Evolutionary conservation across 2,888 invertebrate genomes (phyloP).

Genomic region (Machimus rusticus): DNA sequence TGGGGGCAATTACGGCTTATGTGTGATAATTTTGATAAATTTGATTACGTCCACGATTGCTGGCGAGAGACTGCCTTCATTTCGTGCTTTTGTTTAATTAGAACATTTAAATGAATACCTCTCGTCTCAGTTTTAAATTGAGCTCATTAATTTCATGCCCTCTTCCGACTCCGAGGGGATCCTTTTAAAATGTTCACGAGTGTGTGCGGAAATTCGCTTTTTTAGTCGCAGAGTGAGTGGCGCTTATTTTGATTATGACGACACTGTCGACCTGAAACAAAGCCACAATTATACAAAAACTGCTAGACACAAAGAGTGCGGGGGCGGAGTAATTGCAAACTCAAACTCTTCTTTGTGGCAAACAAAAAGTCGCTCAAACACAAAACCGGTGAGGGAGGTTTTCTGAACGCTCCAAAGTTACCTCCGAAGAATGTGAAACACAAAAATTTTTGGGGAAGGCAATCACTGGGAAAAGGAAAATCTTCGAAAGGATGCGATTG

Average conservation of each 20-base stretch:
- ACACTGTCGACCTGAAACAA: neutral
- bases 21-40: constrained; percentile 48
- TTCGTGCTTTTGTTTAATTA: constrained; percentile 23
- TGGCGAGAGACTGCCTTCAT: neutral
- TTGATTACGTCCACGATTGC: constrained; percentile 40
- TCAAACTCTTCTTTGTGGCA: neutral
- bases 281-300: neutral
- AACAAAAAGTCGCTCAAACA: constrained; percentile 12
- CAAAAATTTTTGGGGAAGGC: neutral
- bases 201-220: neutral
- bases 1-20: constrained; percentile 45
- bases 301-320: neutral
- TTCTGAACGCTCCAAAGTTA: neutral
- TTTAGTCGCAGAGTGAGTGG: neutral
- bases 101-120: constrained; percentile 3
- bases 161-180: neutral
- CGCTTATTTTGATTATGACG: neutral
- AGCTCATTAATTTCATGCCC: constrained; percentile 7
- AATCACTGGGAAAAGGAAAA: constrained; percentile 17
- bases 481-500: constrained; percentile 7
- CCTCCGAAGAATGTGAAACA: neutral
- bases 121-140: neutral
- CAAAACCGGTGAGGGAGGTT: neutral
- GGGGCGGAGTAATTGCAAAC: constrained; percentile 22
- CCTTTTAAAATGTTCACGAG: neutral